These are phyloP conservation scores for Amphimallon solstitiale DNA, from an alignment of 2,888 invertebrate species.

Conservation along the genomic window DNA sequence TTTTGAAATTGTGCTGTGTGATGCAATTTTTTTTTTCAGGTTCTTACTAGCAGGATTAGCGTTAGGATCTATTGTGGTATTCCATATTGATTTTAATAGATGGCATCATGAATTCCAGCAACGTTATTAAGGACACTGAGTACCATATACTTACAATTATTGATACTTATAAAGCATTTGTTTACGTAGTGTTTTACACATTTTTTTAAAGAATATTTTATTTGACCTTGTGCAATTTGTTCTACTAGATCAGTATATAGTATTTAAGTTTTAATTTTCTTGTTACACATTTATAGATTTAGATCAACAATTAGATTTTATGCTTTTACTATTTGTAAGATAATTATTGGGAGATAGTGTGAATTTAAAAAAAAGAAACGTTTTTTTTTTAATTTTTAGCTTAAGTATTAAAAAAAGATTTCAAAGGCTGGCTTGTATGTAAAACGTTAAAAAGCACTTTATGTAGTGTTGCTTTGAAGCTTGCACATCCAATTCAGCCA, in stretches of 20 bases:
- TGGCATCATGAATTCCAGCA: slow-evolving; percentile 98
- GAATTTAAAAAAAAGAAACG: slow-evolving; percentile 28
- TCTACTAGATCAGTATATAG: slow-evolving; percentile 29
- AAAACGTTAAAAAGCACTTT: slow-evolving; percentile 52
- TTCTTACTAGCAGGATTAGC: slow-evolving; percentile 96
- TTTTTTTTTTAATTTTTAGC: slow-evolving; percentile 35
- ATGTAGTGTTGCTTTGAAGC: slow-evolving; percentile 58
- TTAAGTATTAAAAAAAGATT: slow-evolving; percentile 43
- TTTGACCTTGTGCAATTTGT: slow-evolving; percentile 39
- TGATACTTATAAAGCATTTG: slow-evolving; percentile 25
- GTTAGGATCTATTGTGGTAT: slow-evolving; percentile 97
- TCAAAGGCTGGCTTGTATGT: slow-evolving; percentile 45
- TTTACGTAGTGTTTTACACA: slow-evolving; percentile 27
- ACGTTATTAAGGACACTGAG: slow-evolving; percentile 72
- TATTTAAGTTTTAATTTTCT: slow-evolving; percentile 39
- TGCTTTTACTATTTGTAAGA: slow-evolving; percentile 46
- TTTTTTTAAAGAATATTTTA: slow-evolving; percentile 13
- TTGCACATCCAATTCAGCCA: slow-evolving; percentile 59
- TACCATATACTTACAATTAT: slow-evolving; percentile 23
- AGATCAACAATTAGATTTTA: slow-evolving; percentile 42
- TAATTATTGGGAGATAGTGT: slow-evolving; percentile 40
- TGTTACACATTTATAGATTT: slow-evolving; percentile 40
- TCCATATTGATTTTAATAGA: slow-evolving; percentile 99
- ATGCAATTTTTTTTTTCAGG: slow-evolving; percentile 72
- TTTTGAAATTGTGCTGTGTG: too few relatives aligned